Conservation (phyloP, 2,888 invertebrate species). For the Mechanitis mazaeus region DNA sequence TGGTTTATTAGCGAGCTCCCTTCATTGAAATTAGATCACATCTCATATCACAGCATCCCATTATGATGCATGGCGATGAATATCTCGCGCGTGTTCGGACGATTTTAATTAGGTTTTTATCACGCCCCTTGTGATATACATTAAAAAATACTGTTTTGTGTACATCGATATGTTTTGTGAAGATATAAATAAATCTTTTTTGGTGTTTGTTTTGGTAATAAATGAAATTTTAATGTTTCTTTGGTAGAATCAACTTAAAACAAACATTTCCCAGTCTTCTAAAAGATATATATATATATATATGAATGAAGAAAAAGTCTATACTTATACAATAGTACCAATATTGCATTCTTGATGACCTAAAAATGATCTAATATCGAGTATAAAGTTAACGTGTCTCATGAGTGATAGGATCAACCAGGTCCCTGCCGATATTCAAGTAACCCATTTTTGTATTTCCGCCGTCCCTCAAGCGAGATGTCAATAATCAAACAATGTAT, state of each 20-base stretch:
- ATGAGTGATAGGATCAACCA: too few species aligned
- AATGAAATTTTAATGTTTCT: too few species aligned
- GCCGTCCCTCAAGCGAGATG: conserved; percentile 31
- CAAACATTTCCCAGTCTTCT: too few species aligned
- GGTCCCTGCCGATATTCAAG: not conserved
- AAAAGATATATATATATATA: too few species aligned
- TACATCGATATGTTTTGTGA: conserved; percentile 2
- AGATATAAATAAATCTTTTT: conserved; percentile 7
- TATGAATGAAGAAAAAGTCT: too few species aligned
- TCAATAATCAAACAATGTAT: conserved; percentile 44
- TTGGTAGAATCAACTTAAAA: too few species aligned
- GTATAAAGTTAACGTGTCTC: too few species aligned
- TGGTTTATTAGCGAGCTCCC: conserved; percentile 18
- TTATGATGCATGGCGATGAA: conserved; percentile 32
- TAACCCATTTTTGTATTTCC: conserved; percentile 23
- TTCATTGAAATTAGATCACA: conserved; percentile 23
- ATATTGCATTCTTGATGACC: too few species aligned
- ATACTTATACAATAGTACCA: too few species aligned
- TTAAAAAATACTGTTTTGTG: conserved; percentile 7
- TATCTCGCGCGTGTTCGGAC: conserved; percentile 33
- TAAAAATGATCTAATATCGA: too few species aligned
- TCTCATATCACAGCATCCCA: conserved; percentile 30
- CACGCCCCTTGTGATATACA: conserved; percentile 22
- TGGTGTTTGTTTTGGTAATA: not conserved
- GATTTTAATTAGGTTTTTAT: conserved; percentile 33